Evolutionary conservation across 1,140 invertebrate genomes (phyloP).

Genomic region (Paralvinella palmiformis): DNA sequence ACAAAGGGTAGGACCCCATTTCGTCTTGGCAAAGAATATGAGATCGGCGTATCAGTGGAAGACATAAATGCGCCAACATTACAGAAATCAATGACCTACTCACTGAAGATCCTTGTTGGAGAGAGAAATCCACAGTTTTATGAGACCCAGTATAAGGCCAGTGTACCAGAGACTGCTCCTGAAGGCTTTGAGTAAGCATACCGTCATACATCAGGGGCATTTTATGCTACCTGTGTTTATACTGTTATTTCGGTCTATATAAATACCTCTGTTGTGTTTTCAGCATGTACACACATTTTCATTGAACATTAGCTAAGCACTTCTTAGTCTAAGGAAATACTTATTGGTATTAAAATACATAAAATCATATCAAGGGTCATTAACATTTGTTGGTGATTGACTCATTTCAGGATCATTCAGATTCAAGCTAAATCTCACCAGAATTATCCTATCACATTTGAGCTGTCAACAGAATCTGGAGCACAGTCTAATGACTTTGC

Average conservation of each 20-base stretch:
- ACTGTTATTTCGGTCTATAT: too few species aligned
- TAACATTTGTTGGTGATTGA: too few species aligned
- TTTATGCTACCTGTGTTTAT: too few species aligned
- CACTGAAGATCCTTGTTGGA: constrained; percentile 20
- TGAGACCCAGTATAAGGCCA: constrained; percentile 15
- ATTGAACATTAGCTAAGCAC: too few species aligned
- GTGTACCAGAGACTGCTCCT: constrained; percentile 17
- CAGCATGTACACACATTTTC: too few species aligned
- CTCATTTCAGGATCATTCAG: constrained; percentile 17
- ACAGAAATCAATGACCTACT: constrained; percentile 19
- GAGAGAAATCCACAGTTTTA: constrained; percentile 18
- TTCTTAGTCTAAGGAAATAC: too few species aligned
- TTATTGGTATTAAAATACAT: too few species aligned
- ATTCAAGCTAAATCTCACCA: constrained; percentile 20
- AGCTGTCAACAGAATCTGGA: constrained; percentile 19
- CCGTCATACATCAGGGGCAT: too few species aligned
- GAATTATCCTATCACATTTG: constrained; percentile 18
- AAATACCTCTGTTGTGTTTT: too few species aligned
- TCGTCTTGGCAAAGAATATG: constrained; percentile 17
- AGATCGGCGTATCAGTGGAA: constrained; percentile 17
- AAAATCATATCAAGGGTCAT: too few species aligned
- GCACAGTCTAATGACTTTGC: constrained; percentile 18
- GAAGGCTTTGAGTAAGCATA: constrained; percentile 13
- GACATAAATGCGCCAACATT: constrained; percentile 9
- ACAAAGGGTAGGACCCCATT: constrained; percentile 17